phyloP scores from a whole-genome alignment of 2,113 vertebrate genomes.

The Rallus limicola region DNA sequence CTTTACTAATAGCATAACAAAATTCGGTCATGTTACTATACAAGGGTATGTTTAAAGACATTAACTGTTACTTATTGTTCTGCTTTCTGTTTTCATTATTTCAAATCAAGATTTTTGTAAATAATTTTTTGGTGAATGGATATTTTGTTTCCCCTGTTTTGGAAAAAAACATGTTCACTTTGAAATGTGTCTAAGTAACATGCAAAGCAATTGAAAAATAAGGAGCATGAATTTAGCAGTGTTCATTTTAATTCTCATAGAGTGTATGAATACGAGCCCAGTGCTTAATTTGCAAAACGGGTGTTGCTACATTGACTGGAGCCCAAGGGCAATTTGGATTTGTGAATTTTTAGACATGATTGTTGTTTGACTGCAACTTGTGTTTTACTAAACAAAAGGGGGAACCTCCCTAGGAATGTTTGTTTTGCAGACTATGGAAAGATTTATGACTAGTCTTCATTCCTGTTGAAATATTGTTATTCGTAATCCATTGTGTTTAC shows the following conservation, averaged over 20 bases:
- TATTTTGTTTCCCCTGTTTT: not conserved
- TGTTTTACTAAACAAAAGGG: slow-evolving; percentile 24
- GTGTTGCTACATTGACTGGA: slow-evolving; percentile 1
- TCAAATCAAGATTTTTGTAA: not conserved
- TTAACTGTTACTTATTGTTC: slow-evolving; percentile 23
- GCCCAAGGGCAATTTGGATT: not conserved
- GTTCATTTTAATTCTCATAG: slow-evolving; percentile 10
- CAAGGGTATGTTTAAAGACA: not conserved
- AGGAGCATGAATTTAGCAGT: not conserved
- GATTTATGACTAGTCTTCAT: not conserved
- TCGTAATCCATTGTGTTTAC: not conserved
- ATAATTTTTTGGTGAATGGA: not conserved
- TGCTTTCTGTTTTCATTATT: slow-evolving; percentile 15
- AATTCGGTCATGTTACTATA: not conserved
- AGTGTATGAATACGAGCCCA: not conserved
- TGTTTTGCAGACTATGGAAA: not conserved
- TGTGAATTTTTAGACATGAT: slow-evolving; percentile 22
- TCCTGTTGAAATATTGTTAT: not conserved
- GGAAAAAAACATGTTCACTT: slow-evolving; percentile 1
- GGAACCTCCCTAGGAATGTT: not conserved
- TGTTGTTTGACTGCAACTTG: slow-evolving; percentile 9
- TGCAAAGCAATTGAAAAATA: slow-evolving; percentile 4
- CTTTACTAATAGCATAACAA: not conserved
- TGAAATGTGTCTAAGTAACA: not conserved
- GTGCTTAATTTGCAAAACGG: slow-evolving; percentile 1